Conservation (phyloP, 2,888 invertebrate genomes). For the Aelia acuminata region DNA sequence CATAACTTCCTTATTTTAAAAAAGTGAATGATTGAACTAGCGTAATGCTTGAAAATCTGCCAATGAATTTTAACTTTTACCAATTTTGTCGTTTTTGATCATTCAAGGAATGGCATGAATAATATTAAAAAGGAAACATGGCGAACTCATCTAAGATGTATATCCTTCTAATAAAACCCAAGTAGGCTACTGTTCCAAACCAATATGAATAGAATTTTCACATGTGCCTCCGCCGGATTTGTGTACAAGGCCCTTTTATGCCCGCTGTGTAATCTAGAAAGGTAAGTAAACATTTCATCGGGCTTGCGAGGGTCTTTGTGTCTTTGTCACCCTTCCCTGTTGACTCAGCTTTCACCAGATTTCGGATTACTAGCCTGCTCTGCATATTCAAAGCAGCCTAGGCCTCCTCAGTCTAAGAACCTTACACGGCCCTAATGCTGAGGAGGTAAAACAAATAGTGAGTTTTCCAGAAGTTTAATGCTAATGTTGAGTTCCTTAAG, state of each 20-base stretch:
- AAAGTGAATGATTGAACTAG: too few relatives aligned
- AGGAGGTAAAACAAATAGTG: not conserved
- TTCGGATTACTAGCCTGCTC: conserved; percentile 27
- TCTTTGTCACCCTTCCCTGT: conserved; percentile 31
- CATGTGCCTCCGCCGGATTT: not conserved
- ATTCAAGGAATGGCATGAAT: not conserved
- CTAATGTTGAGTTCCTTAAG: too few relatives aligned
- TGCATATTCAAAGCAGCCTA: conserved; percentile 30
- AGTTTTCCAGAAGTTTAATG: not conserved
- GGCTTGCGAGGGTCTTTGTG: conserved; percentile 23
- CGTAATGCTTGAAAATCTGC: too few relatives aligned
- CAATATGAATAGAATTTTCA: conserved; percentile 16
- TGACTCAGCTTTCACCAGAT: conserved; percentile 36
- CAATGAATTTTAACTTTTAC: too few relatives aligned
- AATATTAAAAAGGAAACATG: not conserved
- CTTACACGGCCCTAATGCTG: not conserved
- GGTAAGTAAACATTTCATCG: conserved; percentile 45
- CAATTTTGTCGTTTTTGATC: too few relatives aligned
- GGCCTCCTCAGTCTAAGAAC: conserved; percentile 35
- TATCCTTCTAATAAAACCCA: not conserved
- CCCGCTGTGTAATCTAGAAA: conserved; percentile 4
- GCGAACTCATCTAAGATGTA: not conserved
- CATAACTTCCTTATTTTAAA: too few relatives aligned
- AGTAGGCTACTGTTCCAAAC: not conserved
- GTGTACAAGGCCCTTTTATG: not conserved